These are phyloP conservation scores for Falco punctatus DNA, from an alignment of 2,113 vertebrate genomes.

Conservation along the genomic window DNA sequence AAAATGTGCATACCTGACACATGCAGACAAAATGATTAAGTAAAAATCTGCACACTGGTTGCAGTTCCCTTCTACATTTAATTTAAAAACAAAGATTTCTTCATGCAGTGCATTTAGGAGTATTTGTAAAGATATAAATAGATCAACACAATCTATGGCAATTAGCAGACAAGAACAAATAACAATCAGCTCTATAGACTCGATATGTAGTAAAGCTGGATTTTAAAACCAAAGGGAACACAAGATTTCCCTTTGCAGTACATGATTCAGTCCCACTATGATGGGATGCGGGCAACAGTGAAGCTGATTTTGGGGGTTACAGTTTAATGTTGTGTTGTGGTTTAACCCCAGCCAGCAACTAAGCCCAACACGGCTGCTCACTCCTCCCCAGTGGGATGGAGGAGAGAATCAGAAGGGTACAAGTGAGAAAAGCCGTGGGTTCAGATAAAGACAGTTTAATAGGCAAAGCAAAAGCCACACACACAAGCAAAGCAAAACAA, in stretches of 20 bases:
- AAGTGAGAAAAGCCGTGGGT: background rate
- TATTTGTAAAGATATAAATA: conserved; percentile 28
- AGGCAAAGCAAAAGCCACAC: background rate
- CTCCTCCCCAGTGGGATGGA: background rate
- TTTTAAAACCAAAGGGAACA: background rate
- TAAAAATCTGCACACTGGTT: background rate
- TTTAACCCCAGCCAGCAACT: background rate
- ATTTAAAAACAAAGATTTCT: background rate
- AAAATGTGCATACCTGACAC: background rate
- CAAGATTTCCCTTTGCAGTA: background rate
- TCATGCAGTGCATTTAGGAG: background rate
- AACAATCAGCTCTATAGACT: background rate
- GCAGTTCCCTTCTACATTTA: background rate
- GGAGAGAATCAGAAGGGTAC: background rate
- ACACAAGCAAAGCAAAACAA: background rate
- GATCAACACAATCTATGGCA: conserved; percentile 1
- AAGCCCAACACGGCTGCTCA: background rate
- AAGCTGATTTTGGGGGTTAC: background rate
- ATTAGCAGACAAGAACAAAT: conserved; percentile 36
- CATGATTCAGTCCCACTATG: background rate
- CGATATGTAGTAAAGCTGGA: background rate
- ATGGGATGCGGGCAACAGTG: background rate
- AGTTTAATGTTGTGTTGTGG: background rate
- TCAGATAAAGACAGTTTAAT: background rate
- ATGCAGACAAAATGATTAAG: background rate